phyloP scores from a whole-genome alignment of 2,888 invertebrate genomes.

The Sphecodes monilicornis region DNA sequence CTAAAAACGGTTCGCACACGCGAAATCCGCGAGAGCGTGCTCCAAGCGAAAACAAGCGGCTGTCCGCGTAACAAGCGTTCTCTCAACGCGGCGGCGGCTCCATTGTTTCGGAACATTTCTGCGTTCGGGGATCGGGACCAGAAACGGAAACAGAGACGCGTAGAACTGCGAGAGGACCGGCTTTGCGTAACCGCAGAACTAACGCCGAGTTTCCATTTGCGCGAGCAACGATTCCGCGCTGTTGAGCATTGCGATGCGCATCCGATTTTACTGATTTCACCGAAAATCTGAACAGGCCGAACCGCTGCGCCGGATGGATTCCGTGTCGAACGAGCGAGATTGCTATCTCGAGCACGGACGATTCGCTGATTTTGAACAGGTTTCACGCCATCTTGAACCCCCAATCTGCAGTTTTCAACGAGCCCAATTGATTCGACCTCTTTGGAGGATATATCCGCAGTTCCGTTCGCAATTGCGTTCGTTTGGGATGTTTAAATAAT shows the following conservation, averaged over 20 bases:
- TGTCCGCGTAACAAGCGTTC: not conserved
- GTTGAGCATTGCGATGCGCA: slow-evolving; percentile 2
- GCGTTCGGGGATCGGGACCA: not conserved
- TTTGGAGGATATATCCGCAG: not conserved
- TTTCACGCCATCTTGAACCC: not conserved
- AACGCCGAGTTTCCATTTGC: slow-evolving; percentile 13
- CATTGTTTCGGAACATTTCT: not conserved
- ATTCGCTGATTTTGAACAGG: not conserved
- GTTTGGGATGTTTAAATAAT: not conserved
- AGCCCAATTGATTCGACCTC: not conserved
- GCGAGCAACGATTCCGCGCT: slow-evolving; percentile 24
- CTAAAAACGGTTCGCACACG: not conserved
- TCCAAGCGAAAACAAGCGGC: not conserved
- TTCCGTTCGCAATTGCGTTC: not conserved
- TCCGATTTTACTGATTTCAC: not conserved
- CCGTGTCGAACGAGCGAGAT: not conserved
- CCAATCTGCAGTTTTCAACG: not conserved
- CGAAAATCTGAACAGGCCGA: not conserved
- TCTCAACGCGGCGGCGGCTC: not conserved
- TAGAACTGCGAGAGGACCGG: not conserved
- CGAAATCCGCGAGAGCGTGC: not conserved
- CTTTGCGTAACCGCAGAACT: slow-evolving; percentile 48
- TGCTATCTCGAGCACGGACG: not conserved
- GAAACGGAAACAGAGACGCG: not conserved
- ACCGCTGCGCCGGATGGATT: not conserved